Conservation (phyloP, 2,113 vertebrate species). For the Stigmatopora argus region DNA sequence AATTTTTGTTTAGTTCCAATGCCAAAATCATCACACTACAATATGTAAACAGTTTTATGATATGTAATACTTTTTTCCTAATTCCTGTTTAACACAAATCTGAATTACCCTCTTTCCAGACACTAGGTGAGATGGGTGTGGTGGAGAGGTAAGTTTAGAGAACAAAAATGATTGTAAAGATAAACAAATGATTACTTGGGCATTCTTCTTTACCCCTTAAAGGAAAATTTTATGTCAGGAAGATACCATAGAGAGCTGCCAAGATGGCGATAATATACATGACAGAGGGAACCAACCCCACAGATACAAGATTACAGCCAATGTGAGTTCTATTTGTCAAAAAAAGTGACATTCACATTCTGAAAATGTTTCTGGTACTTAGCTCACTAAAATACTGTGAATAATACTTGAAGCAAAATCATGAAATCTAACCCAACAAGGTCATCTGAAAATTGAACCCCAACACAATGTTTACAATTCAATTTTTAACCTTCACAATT, state of each 20-base stretch:
- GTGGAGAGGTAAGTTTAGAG: constrained; percentile 19
- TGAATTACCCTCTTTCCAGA: constrained; percentile 17
- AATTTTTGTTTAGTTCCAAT: neutral
- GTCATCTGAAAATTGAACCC: too few relatives aligned
- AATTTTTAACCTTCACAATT: too few relatives aligned
- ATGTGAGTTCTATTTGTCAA: constrained; percentile 17
- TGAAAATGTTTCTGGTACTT: too few relatives aligned
- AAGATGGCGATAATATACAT: neutral
- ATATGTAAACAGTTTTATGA: neutral
- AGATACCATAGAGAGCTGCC: neutral
- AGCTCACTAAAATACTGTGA: too few relatives aligned
- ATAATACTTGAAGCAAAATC: too few relatives aligned
- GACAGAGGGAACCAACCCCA: neutral
- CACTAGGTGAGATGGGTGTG: neutral
- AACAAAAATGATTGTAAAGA: neutral
- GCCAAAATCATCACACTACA: too few relatives aligned
- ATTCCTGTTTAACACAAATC: neutral
- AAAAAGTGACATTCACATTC: too few relatives aligned
- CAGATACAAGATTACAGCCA: neutral
- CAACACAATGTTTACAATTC: too few relatives aligned
- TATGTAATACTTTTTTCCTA: neutral
- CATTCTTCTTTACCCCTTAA: neutral
- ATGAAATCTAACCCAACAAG: too few relatives aligned
- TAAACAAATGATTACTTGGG: neutral
- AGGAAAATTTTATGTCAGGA: constrained; percentile 21